phyloP scores from a whole-genome alignment of 2,797 vertebrate genomes.

The Pseudochirops corinnae region DNA sequence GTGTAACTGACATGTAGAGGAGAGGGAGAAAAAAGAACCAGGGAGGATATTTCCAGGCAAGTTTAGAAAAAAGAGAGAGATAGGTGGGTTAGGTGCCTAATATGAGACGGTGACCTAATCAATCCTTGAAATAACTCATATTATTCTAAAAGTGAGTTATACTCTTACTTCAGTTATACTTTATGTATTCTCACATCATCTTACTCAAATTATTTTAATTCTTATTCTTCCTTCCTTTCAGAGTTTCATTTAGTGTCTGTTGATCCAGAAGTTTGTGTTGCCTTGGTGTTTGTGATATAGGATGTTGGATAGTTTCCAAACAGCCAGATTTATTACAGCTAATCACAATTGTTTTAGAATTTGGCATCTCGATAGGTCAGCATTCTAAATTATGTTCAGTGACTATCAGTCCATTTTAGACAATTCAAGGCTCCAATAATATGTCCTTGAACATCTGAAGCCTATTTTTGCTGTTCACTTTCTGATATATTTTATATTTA shows the following conservation, averaged over 20 bases:
- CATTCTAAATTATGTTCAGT: neutral
- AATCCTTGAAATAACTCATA: neutral
- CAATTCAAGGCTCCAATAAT: neutral
- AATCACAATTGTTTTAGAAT: conserved; percentile 33
- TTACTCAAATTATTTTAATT: neutral
- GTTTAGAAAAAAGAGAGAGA: neutral
- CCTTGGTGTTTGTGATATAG: neutral
- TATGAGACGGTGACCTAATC: neutral
- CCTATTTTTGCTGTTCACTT: conserved; percentile 28
- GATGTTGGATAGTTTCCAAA: neutral
- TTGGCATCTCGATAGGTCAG: neutral
- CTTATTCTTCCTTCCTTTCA: neutral
- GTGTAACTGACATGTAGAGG: neutral
- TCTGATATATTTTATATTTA: conserved; percentile 44
- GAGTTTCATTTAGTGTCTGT: neutral
- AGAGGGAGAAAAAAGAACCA: neutral
- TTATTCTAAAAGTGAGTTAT: neutral
- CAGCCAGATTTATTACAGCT: conserved; percentile 17
- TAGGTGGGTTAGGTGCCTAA: neutral
- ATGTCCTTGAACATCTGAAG: conserved; percentile 14
- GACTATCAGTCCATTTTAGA: neutral
- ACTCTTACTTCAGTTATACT: neutral
- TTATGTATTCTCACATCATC: neutral
- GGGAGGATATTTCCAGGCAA: neutral
- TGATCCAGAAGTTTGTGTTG: neutral